A percentile compares a stretch with the other conserved stretches of the same genome.
Evolutionary conservation across 2,888 invertebrate genomes (phyloP).

Genomic region (Chalcosyrphus nemorum): DNA sequence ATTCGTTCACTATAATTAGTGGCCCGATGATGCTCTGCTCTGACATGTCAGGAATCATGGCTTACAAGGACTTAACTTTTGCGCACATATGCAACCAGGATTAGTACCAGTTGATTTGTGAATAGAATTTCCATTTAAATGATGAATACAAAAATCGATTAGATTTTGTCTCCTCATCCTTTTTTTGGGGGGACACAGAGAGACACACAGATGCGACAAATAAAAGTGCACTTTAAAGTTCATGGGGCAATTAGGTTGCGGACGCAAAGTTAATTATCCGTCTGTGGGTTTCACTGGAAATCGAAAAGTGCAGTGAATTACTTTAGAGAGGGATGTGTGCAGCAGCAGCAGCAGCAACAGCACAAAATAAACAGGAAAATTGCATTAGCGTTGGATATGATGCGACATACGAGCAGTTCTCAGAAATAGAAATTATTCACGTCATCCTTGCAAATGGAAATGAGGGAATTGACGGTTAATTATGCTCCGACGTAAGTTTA

Average conservation of each 20-base stretch:
- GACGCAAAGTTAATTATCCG: constrained; percentile 39
- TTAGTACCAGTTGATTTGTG: neutral
- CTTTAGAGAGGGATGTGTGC: neutral
- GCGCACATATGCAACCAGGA: neutral
- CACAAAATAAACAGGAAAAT: neutral
- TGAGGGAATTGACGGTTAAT: no score
- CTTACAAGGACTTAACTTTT: constrained; percentile 7
- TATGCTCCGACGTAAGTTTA: no score
- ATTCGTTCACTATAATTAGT: constrained; percentile 24
- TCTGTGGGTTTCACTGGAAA: neutral
- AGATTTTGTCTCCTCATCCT: neutral
- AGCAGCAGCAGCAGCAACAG: no score
- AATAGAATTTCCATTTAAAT: constrained; percentile 21
- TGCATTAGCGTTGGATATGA: neutral
- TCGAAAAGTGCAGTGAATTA: neutral
- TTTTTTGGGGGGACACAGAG: neutral
- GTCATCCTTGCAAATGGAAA: neutral
- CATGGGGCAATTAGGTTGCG: constrained; percentile 7
- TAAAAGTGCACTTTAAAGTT: constrained; percentile 21
- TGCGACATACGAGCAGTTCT: neutral
- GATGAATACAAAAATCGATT: neutral
- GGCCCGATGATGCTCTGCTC: neutral
- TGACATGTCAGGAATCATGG: constrained; percentile 8
- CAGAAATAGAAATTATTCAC: neutral
- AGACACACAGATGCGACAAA: neutral